Percentiles rank a stretch among this genome's conserved stretches.
These are phyloP conservation scores for Cyrtorhinus lividipennis DNA, from an alignment of 1,140 invertebrate genomes.

Conservation along the genomic window DNA sequence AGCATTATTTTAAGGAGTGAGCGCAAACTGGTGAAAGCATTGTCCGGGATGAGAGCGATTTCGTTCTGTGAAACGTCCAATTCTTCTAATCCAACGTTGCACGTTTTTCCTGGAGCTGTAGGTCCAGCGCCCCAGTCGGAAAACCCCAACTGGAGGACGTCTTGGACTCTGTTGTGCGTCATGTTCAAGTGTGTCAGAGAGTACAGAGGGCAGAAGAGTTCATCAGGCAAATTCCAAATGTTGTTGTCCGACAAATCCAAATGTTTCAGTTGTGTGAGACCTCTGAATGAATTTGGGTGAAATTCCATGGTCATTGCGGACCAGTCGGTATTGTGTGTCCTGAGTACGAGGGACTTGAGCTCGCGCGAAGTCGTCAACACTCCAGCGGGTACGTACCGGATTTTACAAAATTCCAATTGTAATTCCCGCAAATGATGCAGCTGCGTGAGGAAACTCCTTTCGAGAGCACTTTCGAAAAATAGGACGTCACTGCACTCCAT, in stretches of 20 bases:
- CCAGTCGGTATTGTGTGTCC: constrained; percentile 67
- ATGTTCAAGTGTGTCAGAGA: constrained; percentile 54
- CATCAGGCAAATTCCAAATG: constrained; percentile 56
- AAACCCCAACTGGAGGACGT: constrained; percentile 54
- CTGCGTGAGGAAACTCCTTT: constrained; percentile 46
- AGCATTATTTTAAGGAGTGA: constrained; percentile 47
- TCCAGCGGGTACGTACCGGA: constrained; percentile 50
- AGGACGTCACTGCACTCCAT: constrained; percentile 65
- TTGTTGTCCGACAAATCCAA: constrained; percentile 67
- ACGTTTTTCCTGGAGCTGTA: constrained; percentile 36
- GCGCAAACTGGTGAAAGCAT: constrained; percentile 48
- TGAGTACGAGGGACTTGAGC: constrained; percentile 48
- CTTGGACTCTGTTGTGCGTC: constrained; percentile 61
- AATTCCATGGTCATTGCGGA: constrained; percentile 60
- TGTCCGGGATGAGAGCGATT: constrained; percentile 48
- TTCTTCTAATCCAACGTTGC: constrained; percentile 46
- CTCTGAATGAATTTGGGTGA: constrained; percentile 49
- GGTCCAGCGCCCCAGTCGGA: constrained; percentile 40
- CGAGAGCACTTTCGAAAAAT: constrained; percentile 59
- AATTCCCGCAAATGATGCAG: constrained; percentile 51
- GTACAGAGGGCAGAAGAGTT: constrained; percentile 57
- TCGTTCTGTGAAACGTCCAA: constrained; percentile 62
- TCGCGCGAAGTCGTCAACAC: constrained; percentile 49
- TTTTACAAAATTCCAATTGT: constrained; percentile 61
- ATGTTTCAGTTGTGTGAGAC: constrained; percentile 47